Percentiles rank a stretch among this genome's conserved stretches.
These are phyloP conservation scores for Drosophila seclusa DNA, from an alignment of 2,888 invertebrate species.

Conservation along the genomic window DNA sequence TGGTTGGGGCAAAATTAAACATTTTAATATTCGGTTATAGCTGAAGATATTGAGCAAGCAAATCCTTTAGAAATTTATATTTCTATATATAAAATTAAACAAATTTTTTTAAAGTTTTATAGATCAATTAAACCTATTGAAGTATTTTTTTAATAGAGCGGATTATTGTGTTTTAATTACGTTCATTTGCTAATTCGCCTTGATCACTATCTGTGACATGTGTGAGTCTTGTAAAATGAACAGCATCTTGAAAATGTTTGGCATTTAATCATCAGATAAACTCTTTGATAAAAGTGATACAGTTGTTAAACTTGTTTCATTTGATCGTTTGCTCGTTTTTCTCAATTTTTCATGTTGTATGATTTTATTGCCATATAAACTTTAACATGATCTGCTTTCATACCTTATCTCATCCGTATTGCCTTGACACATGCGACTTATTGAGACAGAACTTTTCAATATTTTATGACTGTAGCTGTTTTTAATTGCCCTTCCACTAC, in stretches of 20 bases:
- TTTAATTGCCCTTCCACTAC: constrained; percentile 12
- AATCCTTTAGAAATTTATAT: neutral
- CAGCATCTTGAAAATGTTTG: neutral
- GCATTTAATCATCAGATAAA: constrained; percentile 7
- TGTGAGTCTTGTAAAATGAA: neutral
- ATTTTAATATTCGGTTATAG: neutral
- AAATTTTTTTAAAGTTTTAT: too few species aligned
- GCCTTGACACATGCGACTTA: constrained; percentile 9
- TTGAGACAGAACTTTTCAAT: constrained; percentile 1
- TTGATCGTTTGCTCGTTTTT: neutral
- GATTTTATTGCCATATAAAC: neutral
- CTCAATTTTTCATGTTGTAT: neutral
- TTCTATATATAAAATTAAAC: neutral
- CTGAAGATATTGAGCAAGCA: neutral
- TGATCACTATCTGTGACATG: neutral
- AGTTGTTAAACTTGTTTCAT: neutral
- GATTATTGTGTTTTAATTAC: neutral
- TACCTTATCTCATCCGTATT: neutral
- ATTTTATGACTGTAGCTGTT: constrained; percentile 12
- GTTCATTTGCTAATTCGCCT: neutral
- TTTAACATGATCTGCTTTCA: neutral
- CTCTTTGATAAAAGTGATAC: neutral
- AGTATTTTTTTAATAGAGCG: neutral
- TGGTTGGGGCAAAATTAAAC: neutral
- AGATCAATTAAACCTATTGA: neutral